Conservation (phyloP, 2,113 vertebrate species). For the Entomyzon cyanotis region DNA sequence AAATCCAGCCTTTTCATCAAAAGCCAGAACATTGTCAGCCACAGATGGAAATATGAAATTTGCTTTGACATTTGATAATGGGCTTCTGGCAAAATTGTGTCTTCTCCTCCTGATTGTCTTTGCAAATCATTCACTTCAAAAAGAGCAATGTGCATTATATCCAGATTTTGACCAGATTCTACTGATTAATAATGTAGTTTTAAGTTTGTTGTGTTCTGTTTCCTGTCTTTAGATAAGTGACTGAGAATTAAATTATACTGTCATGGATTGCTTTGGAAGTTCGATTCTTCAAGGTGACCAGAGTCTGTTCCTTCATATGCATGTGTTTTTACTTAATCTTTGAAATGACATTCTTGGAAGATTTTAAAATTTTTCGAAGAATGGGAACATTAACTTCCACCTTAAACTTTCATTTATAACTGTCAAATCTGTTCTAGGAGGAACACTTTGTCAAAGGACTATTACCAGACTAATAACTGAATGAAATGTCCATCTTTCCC, state of each 20-base stretch:
- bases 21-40: background rate
- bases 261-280: background rate
- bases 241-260: background rate
- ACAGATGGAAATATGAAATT: background rate
- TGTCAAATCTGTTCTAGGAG: background rate
- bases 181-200: background rate
- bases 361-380: background rate
- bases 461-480: background rate
- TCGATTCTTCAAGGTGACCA: background rate
- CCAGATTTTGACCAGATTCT: background rate
- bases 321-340: background rate
- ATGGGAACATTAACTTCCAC: background rate
- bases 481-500: background rate
- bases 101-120: background rate
- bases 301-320: background rate
- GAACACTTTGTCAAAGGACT: background rate
- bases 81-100: constrained; percentile 25
- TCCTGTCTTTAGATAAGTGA: background rate
- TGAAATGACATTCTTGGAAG: background rate
- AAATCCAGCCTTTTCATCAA: background rate
- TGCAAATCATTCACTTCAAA: constrained; percentile 16
- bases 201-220: background rate
- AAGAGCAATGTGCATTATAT: background rate
- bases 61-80: constrained; percentile 36
- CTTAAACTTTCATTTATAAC: background rate